Conservation (phyloP, 2,113 vertebrate species). For the Gymnocephalus cernua region DNA sequence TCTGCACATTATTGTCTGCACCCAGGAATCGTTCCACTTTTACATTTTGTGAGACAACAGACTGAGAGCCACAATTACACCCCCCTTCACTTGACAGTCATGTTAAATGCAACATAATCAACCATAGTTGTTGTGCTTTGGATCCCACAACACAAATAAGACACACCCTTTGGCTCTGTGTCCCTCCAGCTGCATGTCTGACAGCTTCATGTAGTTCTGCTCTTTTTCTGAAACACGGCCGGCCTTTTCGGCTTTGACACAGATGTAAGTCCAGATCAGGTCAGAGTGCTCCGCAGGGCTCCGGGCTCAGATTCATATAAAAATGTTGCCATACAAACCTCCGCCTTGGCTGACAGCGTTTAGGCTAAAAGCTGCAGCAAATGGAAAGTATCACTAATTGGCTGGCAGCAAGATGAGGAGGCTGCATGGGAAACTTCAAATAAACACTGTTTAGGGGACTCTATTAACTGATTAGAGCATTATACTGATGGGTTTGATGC, state of each 20-base stretch:
- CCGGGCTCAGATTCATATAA: constrained; percentile 27
- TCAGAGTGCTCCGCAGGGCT: constrained; percentile 19
- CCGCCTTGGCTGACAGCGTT: constrained; percentile 40
- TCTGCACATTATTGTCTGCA: neutral
- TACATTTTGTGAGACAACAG: neutral
- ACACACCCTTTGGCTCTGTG: constrained; percentile 37
- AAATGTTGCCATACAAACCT: constrained; percentile 41
- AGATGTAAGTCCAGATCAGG: constrained; percentile 38
- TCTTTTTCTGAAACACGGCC: constrained; percentile 29
- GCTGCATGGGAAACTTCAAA: constrained; percentile 36
- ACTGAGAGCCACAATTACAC: neutral
- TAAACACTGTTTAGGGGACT: constrained; percentile 42
- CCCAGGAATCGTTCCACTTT: too few species aligned
- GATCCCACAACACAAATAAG: constrained; percentile 30
- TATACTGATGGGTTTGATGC: neutral
- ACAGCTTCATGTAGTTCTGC: constrained; percentile 12
- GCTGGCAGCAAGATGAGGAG: constrained; percentile 44
- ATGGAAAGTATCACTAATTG: constrained; percentile 68
- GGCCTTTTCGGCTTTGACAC: constrained; percentile 29
- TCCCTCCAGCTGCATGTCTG: constrained; percentile 37
- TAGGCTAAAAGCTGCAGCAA: constrained; percentile 49
- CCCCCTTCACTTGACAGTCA: neutral
- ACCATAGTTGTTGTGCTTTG: neutral
- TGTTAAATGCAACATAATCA: constrained; percentile 8
- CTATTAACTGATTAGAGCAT: neutral